phyloP scores from a whole-genome alignment of 2,113 vertebrate species.

The Plotosus lineatus region DNA sequence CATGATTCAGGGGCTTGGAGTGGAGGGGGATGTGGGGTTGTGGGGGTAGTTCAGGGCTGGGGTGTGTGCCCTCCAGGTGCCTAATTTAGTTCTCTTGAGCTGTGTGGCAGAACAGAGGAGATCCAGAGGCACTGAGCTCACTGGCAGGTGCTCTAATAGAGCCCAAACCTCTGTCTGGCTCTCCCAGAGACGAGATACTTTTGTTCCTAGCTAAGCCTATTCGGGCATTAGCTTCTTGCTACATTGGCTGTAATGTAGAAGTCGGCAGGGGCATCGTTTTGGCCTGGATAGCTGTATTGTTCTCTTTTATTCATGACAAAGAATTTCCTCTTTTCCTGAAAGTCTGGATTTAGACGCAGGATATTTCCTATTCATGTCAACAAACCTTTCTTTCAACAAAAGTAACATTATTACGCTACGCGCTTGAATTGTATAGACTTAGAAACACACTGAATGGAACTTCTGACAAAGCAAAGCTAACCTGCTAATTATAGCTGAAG shows the following conservation, averaged over 20 bases:
- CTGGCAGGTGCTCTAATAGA: conserved; percentile 71
- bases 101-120: conserved; percentile 60
- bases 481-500: conserved; percentile 16
- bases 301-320: conserved; percentile 55
- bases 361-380: conserved; percentile 66
- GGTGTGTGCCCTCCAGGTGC: conserved; percentile 65
- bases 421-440: conserved; percentile 43
- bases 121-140: conserved; percentile 66
- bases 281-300: conserved; percentile 74
- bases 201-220: conserved; percentile 71
- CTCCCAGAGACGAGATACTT: conserved; percentile 68
- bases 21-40: too few species aligned
- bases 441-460: conserved; percentile 20
- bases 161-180: conserved; percentile 64
- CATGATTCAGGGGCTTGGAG: conserved; percentile 21
- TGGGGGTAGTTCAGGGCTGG: too few species aligned
- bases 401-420: conserved; percentile 48
- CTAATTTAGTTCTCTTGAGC: conserved; percentile 62
- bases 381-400: conserved; percentile 57
- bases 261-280: conserved; percentile 74
- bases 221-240: conserved; percentile 70
- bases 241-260: conserved; percentile 71
- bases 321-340: conserved; percentile 64
- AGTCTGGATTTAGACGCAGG: conserved; percentile 65
- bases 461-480: conserved; percentile 19